Evolutionary conservation across 2,888 invertebrate genomes (phyloP).

Genomic region (Euclidia mi): DNA sequence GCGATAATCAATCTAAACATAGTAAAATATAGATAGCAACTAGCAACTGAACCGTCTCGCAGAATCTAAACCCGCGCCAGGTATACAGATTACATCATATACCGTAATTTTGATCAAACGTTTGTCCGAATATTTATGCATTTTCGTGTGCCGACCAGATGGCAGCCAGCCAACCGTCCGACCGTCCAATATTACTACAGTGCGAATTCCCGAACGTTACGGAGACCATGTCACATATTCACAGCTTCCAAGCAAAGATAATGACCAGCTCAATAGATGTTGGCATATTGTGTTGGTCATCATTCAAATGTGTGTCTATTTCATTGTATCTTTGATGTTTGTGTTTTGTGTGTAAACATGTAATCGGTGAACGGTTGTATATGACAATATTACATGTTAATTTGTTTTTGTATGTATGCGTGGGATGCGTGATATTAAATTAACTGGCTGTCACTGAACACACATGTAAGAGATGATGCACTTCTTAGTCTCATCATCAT

Average conservation of each 20-base stretch:
- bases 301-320: conserved; percentile 45
- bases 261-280: conserved; percentile 33
- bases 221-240: conserved; percentile 44
- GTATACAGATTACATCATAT: conserved; percentile 41
- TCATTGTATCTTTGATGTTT: conserved; percentile 24
- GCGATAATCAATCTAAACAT: too few species aligned
- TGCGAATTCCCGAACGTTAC: conserved; percentile 50
- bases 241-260: conserved; percentile 9
- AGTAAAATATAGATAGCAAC: neutral
- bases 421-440: too few species aligned
- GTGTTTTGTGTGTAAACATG: conserved; percentile 23
- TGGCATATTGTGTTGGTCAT: conserved; percentile 40
- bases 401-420: neutral
- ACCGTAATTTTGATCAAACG: conserved; percentile 51
- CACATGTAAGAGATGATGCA: too few species aligned
- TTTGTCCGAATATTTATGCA: conserved; percentile 53
- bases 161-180: conserved; percentile 57
- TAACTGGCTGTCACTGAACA: too few species aligned
- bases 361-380: neutral
- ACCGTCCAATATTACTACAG: conserved; percentile 50
- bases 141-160: conserved; percentile 50
- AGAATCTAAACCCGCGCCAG: conserved; percentile 11
- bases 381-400: neutral
- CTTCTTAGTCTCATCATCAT: too few species aligned
- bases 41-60: neutral